phyloP scores from a whole-genome alignment of 2,888 invertebrate genomes.

The Pyrrhia umbra region DNA sequence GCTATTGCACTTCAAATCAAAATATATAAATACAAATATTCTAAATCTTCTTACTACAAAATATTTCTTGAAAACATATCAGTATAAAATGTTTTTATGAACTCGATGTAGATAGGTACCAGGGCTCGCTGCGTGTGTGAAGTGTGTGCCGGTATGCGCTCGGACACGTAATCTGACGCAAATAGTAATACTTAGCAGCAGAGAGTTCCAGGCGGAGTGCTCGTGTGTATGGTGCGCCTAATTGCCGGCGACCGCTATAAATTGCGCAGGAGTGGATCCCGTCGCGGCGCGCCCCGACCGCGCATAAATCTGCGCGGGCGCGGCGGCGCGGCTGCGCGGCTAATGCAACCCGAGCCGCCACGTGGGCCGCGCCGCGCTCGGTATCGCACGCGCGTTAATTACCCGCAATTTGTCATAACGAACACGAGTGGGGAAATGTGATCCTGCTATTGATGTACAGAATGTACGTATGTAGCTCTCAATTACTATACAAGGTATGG shows the following conservation, averaged over 20 bases:
- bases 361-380: conserved; percentile 24
- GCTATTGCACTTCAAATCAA: conserved; percentile 14
- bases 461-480: conserved; percentile 2
- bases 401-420: conserved; percentile 52
- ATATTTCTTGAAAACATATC: conserved; percentile 4
- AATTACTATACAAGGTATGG: conserved; percentile 4
- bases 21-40: conserved; percentile 2
- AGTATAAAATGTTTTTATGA: conserved; percentile 32
- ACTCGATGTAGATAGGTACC: conserved; percentile 10
- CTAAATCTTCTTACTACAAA: neutral
- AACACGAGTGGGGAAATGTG: conserved; percentile 26
- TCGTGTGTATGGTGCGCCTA: conserved; percentile 50
- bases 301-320: conserved; percentile 50
- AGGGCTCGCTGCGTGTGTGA: conserved; percentile 15
- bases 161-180: conserved; percentile 57
- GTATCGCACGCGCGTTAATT: conserved; percentile 52
- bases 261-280: conserved; percentile 57
- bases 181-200: conserved; percentile 52
- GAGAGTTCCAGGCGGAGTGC: conserved; percentile 24
- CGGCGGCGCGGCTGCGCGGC: conserved; percentile 49
- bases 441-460: conserved; percentile 8
- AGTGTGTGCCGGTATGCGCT: conserved; percentile 43
- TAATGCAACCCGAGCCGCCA: conserved; percentile 54
- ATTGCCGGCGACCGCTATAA: conserved; percentile 63
- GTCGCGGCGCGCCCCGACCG: conserved; percentile 29